A percentile compares a stretch with the other conserved stretches of the same genome.
Evolutionary conservation across 2,797 vertebrate species (phyloP).

Genomic region (Brachyrhaphis roseni): DNA sequence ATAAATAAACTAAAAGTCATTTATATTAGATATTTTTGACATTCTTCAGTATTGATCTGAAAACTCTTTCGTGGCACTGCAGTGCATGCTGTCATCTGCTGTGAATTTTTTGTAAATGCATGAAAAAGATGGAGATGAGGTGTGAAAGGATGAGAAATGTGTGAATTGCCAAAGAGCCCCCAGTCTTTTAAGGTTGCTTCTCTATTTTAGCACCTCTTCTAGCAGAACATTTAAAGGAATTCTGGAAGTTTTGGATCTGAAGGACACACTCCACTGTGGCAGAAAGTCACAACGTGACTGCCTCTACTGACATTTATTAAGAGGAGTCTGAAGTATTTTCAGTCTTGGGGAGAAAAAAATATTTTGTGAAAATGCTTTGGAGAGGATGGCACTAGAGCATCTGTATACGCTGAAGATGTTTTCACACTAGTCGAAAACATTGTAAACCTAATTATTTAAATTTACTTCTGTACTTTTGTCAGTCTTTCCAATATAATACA

Average conservation of each 20-base stretch:
- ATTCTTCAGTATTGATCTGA: constrained; percentile 7
- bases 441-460: constrained; percentile 33
- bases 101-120: neutral
- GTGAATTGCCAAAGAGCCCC: constrained; percentile 3
- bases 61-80: neutral
- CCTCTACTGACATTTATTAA: neutral
- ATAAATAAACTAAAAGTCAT: neutral
- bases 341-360: constrained; percentile 9
- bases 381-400: constrained; percentile 15
- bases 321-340: neutral
- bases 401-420: neutral
- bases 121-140: neutral
- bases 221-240: neutral
- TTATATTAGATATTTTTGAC: constrained; percentile 4
- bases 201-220: constrained; percentile 1
- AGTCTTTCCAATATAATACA: constrained; percentile 17
- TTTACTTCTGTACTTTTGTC: constrained; percentile 19
- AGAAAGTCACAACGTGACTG: too few species aligned
- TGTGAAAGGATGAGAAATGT: constrained; percentile 4
- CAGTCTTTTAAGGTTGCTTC: neutral
- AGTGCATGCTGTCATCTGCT: neutral
- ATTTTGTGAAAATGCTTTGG: constrained; percentile 31
- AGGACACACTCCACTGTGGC: neutral
- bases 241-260: neutral
- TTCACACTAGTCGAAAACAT: constrained; percentile 3